A percentile compares a stretch with the other conserved stretches of the same genome.
These are phyloP conservation scores for Sycophila sp. DNA, from an alignment of 1,140 invertebrate genomes.

Conservation along the genomic window DNA sequence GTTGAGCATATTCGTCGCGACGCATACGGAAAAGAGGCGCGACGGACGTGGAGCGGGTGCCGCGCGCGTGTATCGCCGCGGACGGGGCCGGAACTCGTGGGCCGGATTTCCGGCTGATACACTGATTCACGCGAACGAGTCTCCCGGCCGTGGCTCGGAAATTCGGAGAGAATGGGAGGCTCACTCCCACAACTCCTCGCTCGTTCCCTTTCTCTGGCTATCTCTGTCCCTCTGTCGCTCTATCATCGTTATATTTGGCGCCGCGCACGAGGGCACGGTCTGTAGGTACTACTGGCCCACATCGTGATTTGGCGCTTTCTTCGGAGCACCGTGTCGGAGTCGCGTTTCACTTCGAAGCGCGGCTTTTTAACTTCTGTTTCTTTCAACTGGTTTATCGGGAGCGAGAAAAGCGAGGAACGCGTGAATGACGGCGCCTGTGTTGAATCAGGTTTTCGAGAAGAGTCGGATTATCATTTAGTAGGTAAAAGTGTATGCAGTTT, in stretches of 20 bases:
- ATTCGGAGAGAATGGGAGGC: conserved; percentile 13
- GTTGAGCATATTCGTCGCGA: too few species aligned
- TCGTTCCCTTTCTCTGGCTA: neutral
- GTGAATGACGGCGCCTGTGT: too few species aligned
- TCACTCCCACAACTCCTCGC: conserved; percentile 1
- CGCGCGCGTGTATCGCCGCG: conserved; percentile 37
- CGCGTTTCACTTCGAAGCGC: too few species aligned
- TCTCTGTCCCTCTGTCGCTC: neutral
- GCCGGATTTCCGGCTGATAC: conserved; percentile 66
- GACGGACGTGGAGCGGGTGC: conserved; percentile 34
- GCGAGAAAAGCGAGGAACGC: too few species aligned
- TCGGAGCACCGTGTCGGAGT: too few species aligned
- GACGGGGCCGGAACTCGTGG: conserved; percentile 64
- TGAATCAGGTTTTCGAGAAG: too few species aligned
- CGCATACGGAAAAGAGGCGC: neutral
- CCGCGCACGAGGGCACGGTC: neutral
- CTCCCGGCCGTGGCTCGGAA: conserved; percentile 12
- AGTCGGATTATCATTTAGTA: too few species aligned
- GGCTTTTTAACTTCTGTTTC: too few species aligned
- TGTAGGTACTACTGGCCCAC: too few species aligned
- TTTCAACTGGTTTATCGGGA: too few species aligned
- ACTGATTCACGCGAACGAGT: conserved; percentile 50
- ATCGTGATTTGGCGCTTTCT: too few species aligned
- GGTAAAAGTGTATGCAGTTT: too few species aligned
- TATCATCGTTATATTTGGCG: neutral